phyloP scores from a whole-genome alignment of 2,888 invertebrate species.

The Halictus ligatus region DNA sequence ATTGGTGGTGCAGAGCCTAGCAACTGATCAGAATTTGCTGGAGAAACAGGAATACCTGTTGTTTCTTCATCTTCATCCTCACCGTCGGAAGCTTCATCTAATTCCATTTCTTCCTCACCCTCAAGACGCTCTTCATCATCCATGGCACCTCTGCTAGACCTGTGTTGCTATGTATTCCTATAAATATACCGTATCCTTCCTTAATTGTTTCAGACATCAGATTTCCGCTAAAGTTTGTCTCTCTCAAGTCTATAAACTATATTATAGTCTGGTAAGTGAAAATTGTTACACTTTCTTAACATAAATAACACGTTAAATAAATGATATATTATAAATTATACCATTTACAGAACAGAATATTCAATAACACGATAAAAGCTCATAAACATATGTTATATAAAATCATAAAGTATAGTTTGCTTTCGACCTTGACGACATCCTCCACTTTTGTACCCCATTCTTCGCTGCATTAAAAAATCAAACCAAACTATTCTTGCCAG shows the following conservation, averaged over 20 bases:
- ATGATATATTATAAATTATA: neutral
- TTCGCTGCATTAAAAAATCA: conserved; percentile 5
- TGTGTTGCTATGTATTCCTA: conserved; percentile 62
- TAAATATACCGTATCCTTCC: neutral
- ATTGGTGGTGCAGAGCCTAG: conserved; percentile 79
- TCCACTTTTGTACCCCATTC: conserved; percentile 13
- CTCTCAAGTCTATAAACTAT: neutral
- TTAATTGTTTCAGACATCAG: neutral
- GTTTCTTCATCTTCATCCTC: conserved; percentile 89
- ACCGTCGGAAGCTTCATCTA: conserved; percentile 90
- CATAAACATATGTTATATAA: conserved; percentile 18
- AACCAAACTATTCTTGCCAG: neutral
- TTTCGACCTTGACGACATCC: conserved; percentile 35
- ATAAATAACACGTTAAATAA: neutral
- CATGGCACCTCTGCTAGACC: conserved; percentile 79
- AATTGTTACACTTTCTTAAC: neutral
- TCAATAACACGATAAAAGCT: conserved; percentile 3
- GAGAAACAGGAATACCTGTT: conserved; percentile 85
- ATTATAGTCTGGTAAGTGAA: neutral
- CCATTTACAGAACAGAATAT: conserved; percentile 2
- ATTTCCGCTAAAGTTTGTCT: neutral
- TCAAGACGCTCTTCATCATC: conserved; percentile 84
- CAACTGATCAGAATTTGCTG: conserved; percentile 84
- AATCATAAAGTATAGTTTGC: conserved; percentile 7
- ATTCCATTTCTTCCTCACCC: conserved; percentile 89